Evolutionary conservation across 64 coral and sea anemone genomes (phyloP).

Genomic region (Montipora cactus): DNA sequence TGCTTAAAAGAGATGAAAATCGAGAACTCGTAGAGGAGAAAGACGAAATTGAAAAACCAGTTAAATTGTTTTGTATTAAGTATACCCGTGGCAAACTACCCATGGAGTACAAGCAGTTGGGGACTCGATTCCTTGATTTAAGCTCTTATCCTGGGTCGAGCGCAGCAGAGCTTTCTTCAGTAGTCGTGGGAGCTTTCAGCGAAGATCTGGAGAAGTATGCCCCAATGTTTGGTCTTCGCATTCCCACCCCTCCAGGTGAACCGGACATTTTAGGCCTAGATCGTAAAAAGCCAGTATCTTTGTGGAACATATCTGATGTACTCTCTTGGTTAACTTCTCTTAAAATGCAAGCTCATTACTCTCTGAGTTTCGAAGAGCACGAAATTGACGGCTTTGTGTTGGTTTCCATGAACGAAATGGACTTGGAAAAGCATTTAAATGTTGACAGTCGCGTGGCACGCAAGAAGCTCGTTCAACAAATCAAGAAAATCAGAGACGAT

Average conservation of each 20-base stretch:
- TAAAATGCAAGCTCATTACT: conserved; percentile 87
- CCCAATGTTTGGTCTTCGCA: conserved; percentile 69
- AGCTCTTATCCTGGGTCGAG: conserved; percentile 39
- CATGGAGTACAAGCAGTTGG: conserved; percentile 41
- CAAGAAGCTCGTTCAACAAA: conserved; percentile 78
- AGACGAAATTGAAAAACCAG: conserved; percentile 48
- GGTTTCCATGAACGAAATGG: conserved; percentile 59
- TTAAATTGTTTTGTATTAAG: conserved; percentile 83
- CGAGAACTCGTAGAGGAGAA: conserved; percentile 4
- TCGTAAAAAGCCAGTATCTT: conserved; percentile 58
- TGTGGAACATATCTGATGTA: conserved; percentile 84
- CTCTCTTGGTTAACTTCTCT: conserved; percentile 88
- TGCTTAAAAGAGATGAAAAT: conserved; percentile 67
- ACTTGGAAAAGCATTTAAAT: conserved; percentile 74
- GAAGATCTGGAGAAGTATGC: conserved; percentile 87
- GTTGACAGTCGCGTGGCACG: conserved; percentile 86
- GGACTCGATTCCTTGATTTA: conserved; percentile 47
- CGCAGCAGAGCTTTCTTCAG: conserved; percentile 87
- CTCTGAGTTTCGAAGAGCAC: conserved; percentile 92
- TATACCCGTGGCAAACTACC: conserved; percentile 63
- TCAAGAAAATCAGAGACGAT: conserved; percentile 71
- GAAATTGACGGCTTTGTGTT: conserved; percentile 92
- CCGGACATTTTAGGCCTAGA: conserved; percentile 61
- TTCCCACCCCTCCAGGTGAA: conserved; percentile 53
- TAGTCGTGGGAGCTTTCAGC: conserved; percentile 79